A percentile compares a stretch with the other conserved stretches of the same genome.
Conservation (phyloP, 2,888 invertebrate species). For the Odontothrips loti region DNA sequence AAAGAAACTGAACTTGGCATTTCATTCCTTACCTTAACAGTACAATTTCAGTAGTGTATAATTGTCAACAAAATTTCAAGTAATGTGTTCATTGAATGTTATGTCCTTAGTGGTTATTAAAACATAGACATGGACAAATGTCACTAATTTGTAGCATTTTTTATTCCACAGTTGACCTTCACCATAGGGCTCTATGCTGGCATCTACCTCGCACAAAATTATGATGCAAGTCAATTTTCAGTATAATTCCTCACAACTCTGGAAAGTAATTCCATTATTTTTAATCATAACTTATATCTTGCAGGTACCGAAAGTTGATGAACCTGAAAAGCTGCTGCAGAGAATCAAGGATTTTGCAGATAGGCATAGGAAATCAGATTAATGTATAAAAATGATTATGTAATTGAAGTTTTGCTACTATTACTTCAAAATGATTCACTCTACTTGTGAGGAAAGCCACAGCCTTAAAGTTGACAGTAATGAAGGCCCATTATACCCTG, state of each 20-base stretch:
- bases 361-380: constrained; percentile 28
- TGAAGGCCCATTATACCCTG: too few relatives aligned
- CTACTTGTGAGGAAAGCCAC: neutral
- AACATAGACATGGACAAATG: too few relatives aligned
- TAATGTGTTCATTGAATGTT: too few relatives aligned
- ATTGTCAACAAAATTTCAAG: too few relatives aligned
- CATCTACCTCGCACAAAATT: constrained; percentile 69
- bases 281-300: constrained; percentile 8
- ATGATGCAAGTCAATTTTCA: constrained; percentile 56
- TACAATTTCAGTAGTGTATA: too few relatives aligned
- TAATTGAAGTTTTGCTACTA: neutral
- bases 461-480: too few relatives aligned
- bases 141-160: constrained; percentile 36
- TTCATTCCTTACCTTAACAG: too few relatives aligned
- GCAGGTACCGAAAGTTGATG: constrained; percentile 80
- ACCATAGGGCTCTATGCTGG: constrained; percentile 67
- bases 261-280: neutral
- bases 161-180: constrained; percentile 60
- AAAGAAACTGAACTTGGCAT: too few relatives aligned
- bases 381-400: constrained; percentile 11
- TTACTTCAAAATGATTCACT: neutral
- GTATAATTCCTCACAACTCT: neutral
- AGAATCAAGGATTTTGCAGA: constrained; percentile 67
- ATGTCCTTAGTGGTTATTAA: too few relatives aligned
- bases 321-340: constrained; percentile 67